Conservation (phyloP, 2,797 vertebrate species). For the Enteromius treurensis region DNA sequence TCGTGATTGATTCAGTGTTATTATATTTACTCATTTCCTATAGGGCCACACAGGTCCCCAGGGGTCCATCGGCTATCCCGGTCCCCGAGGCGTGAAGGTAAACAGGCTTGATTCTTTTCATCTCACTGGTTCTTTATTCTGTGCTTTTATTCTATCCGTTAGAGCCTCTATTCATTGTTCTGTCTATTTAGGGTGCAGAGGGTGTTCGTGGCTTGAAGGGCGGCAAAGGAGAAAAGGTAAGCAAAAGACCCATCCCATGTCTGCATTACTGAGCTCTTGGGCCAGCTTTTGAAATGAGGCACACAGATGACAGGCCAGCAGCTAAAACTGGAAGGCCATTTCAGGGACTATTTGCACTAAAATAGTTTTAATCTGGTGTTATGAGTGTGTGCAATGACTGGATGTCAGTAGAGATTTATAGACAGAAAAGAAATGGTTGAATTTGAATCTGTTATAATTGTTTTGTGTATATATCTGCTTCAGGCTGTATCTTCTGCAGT, state of each 20-base stretch:
- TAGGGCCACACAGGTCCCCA: slow-evolving; percentile 90
- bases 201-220: slow-evolving; percentile 96
- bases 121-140: background rate
- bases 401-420: background rate
- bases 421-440: background rate
- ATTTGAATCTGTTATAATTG: background rate
- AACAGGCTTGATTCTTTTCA: background rate
- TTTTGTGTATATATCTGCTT: background rate
- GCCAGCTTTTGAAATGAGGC: slow-evolving; percentile 31
- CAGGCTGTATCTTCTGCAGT: background rate
- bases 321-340: slow-evolving; percentile 57
- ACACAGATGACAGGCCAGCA: slow-evolving; percentile 31
- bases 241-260: background rate
- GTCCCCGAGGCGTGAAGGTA: slow-evolving; percentile 97
- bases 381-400: slow-evolving; percentile 13
- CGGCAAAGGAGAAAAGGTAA: slow-evolving; percentile 97
- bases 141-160: slow-evolving; percentile 3
- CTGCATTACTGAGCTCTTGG: background rate
- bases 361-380: slow-evolving; percentile 55
- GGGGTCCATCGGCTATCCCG: slow-evolving; percentile 95
- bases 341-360: slow-evolving; percentile 58
- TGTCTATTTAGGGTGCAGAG: slow-evolving; percentile 86
- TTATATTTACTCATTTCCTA: slow-evolving; percentile 56
- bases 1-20: background rate
- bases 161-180: slow-evolving; percentile 19